phyloP scores from a whole-genome alignment of 2,797 vertebrate species.

The Apodemus agrarius region DNA sequence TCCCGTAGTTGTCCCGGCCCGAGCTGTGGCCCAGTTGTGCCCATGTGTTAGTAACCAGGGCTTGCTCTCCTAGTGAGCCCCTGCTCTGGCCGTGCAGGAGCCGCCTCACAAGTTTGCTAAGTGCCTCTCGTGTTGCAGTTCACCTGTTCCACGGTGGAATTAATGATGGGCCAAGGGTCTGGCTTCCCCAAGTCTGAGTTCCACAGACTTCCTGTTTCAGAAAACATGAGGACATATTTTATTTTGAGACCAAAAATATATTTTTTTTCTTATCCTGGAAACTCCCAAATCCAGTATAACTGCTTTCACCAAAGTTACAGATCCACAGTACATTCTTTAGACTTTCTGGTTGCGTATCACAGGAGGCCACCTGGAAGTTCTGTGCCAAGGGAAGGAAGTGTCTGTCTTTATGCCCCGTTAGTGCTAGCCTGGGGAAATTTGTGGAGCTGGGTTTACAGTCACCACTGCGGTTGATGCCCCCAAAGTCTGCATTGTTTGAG shows the following conservation, averaged over 20 bases:
- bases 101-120: background rate
- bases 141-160: background rate
- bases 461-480: too few relatives aligned
- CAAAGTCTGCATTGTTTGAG: background rate
- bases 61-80: background rate
- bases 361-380: background rate
- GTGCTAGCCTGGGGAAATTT: fast-evolving
- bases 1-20: background rate
- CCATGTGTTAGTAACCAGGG: background rate
- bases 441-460: fast-evolving
- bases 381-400: fast-evolving
- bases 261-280: background rate
- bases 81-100: background rate
- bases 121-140: background rate
- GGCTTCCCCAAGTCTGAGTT: background rate
- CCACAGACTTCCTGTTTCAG: background rate
- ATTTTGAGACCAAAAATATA: background rate
- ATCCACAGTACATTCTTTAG: background rate
- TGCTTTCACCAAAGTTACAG: background rate
- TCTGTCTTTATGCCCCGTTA: fast-evolving
- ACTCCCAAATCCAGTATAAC: background rate
- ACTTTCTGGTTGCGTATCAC: background rate
- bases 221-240: background rate
- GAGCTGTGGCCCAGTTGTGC: background rate
- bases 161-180: background rate